Evolutionary conservation across 2,888 invertebrate genomes (phyloP).

Genomic region (Criorhina ranunculi): DNA sequence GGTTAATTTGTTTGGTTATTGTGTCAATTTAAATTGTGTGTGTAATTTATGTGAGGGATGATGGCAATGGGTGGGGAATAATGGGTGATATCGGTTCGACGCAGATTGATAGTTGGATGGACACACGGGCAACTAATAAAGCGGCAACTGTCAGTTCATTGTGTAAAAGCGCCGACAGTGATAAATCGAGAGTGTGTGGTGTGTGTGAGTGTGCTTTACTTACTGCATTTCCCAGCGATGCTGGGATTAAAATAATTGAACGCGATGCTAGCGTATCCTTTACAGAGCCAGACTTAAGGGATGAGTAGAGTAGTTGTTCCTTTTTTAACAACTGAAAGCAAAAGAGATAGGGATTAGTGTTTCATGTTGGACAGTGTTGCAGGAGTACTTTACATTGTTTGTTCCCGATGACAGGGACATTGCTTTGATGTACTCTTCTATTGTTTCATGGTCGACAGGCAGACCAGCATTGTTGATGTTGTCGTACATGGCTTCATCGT

Average conservation of each 20-base stretch:
- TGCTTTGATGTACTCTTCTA: slow-evolving; percentile 83
- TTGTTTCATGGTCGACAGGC: slow-evolving; percentile 81
- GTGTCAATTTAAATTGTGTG: slow-evolving; percentile 69
- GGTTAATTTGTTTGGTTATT: slow-evolving; percentile 72
- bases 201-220: slow-evolving; percentile 43
- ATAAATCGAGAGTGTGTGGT: not conserved
- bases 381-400: slow-evolving; percentile 80
- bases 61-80: slow-evolving; percentile 7
- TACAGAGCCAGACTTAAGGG: slow-evolving; percentile 43
- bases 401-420: slow-evolving; percentile 80
- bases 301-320: slow-evolving; percentile 64
- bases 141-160: slow-evolving; percentile 34
- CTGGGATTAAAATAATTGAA: slow-evolving; percentile 83
- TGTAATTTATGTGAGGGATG: slow-evolving; percentile 51
- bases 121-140: slow-evolving; percentile 35
- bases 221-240: slow-evolving; percentile 79
- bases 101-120: slow-evolving; percentile 42
- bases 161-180: slow-evolving; percentile 14
- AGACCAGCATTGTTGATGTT: slow-evolving; percentile 80
- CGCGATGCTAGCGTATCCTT: slow-evolving; percentile 77
- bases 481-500: slow-evolving; percentile 79
- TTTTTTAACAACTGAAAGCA: slow-evolving; percentile 60
- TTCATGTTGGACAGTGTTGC: not conserved
- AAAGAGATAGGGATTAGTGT: not conserved
- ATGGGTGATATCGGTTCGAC: slow-evolving; percentile 16